Evolutionary conservation across 2,888 invertebrate species (phyloP).

Genomic region (Drosophila barbarae): DNA sequence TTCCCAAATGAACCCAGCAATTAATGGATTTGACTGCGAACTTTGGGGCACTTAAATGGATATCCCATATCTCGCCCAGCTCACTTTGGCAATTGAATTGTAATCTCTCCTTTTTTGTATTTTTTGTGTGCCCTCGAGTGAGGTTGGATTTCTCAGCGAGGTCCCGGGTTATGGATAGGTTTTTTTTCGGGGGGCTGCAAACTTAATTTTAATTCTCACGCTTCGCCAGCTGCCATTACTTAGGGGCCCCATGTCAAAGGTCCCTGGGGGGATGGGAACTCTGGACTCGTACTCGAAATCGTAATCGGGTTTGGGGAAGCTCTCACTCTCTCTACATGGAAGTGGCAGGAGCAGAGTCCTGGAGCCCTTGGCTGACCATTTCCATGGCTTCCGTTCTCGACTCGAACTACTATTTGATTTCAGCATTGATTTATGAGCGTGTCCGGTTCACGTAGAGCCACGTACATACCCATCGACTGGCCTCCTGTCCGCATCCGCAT

Average conservation of each 20-base stretch:
- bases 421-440: slow-evolving; percentile 74
- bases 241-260: slow-evolving; percentile 58
- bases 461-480: slow-evolving; percentile 46
- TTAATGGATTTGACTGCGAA: slow-evolving; percentile 7
- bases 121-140: slow-evolving; percentile 5
- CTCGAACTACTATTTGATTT: slow-evolving; percentile 69
- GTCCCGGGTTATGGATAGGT: slow-evolving; percentile 16
- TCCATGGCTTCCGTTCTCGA: slow-evolving; percentile 57
- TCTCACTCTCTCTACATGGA: background rate
- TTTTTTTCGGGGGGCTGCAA: slow-evolving; percentile 34
- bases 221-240: slow-evolving; percentile 55
- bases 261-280: slow-evolving; percentile 9
- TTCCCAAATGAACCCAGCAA: slow-evolving; percentile 1
- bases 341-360: slow-evolving; percentile 9
- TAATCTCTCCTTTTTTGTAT: slow-evolving; percentile 3
- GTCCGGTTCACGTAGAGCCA: slow-evolving; percentile 66
- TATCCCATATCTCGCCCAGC: slow-evolving; percentile 11
- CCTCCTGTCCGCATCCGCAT: slow-evolving; percentile 21
- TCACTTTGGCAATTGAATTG: slow-evolving; percentile 26
- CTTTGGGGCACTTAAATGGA: slow-evolving; percentile 15
- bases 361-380: slow-evolving; percentile 61
- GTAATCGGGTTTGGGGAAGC: background rate
- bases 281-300: slow-evolving; percentile 4
- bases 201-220: slow-evolving; percentile 71
- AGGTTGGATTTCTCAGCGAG: slow-evolving; percentile 5